Percentiles rank a stretch among this genome's conserved stretches.
Conservation (phyloP, 1,140 invertebrate genomes). For the Vollenhovia emeryi region DNA sequence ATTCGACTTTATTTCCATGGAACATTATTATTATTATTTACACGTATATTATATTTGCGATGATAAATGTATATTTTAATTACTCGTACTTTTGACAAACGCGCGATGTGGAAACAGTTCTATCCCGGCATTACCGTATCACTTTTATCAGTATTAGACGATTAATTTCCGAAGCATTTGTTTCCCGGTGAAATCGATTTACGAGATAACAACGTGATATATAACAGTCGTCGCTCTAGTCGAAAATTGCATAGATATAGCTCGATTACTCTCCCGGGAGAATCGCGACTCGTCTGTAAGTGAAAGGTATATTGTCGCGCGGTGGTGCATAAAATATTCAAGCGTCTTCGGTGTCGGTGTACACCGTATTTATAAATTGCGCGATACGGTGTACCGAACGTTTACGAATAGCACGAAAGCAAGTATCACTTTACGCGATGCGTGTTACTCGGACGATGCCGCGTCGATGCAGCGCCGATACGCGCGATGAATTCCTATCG, state of each 20-base stretch:
- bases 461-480: background rate
- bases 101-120: background rate
- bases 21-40: background rate
- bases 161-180: background rate
- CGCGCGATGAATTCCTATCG: constrained; percentile 52
- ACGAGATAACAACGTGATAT: background rate
- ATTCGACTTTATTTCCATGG: background rate
- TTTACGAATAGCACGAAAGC: constrained; percentile 48
- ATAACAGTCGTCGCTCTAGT: background rate
- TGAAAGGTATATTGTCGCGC: constrained; percentile 18
- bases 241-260: background rate
- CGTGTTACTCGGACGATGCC: constrained; percentile 14
- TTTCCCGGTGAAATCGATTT: background rate
- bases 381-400: background rate
- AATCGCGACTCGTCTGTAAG: background rate
- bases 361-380: constrained; percentile 40
- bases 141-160: background rate
- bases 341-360: constrained; percentile 19
- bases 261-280: constrained; percentile 4
- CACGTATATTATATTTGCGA: background rate
- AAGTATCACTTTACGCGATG: constrained; percentile 47
- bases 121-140: background rate
- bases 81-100: background rate
- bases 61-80: background rate
- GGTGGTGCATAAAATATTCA: constrained; percentile 4